Base-by-base conservation (phyloP, 2,113 vertebrate genomes). In the Ramphastos sulfuratus region DNA sequence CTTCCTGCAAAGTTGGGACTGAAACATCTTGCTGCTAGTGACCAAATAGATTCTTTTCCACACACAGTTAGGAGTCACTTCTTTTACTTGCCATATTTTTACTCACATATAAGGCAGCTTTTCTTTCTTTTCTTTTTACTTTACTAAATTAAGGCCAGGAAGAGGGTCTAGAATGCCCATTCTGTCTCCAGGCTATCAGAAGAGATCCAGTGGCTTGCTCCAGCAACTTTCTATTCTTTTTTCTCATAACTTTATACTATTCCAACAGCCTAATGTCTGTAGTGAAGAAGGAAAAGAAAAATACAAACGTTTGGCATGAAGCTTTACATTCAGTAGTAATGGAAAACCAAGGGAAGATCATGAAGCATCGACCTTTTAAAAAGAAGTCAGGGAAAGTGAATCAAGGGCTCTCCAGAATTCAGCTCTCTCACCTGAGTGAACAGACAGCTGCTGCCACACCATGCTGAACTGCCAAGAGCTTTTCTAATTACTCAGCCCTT, bases 401-500 rank as follows among this genome's bases (percentile, higher is more conserved):
- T 91, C 79, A 82, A 89, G 89, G 91, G 78, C 46, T 89, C 81
- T 87, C 72, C 82, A 90, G 75, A 89, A 95, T 87, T 92, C 21
- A 93, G 6, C 94, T 94, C 71, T 89, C 69, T 91, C 85, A 94
- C 91, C 87, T 93, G 87, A 93, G 42, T 6, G 37, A 95, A 71
- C 89, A 91, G 82, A 85, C 93, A 95, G 85, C 82, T 96, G 93
- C 82, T 93, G 75, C 79, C 58, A 87, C 56, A 83, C 69, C 6
- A 42, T 8, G 44, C 78, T 91, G 75, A 94, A 93, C 84, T 67
- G 64, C 84, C 69, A 93, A 92, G 33, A 10, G 4, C n/a, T 77
- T 95, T 63, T 60, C 87, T 96, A 96, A 95, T 96, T 92, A 91
- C 75, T 89, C 91, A 91, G 56, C 33, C 82, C 79, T 83, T 92